Base-by-base conservation (phyloP, 2,797 vertebrate species). In the Tapirus indicus region DNA sequence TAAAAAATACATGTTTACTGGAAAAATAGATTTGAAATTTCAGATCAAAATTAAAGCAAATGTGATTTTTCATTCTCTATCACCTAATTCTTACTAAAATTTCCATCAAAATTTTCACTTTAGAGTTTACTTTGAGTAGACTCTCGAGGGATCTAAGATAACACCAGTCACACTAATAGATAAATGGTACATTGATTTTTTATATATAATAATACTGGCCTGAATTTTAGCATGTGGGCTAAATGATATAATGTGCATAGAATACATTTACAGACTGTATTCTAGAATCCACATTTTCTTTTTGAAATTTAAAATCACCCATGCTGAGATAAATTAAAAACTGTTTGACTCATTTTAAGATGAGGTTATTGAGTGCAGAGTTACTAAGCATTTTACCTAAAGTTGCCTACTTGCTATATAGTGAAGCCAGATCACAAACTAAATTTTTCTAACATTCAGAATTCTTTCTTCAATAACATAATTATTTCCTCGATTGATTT, bases 391-490 rank as follows among this genome's bases (percentile, higher is more conserved):
- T 58, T 88, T 94, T 92, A n/a, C 21, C 49, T 52, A 71, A 87
- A 79, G 35, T 47, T 83, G 25, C 10, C 12, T 35, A 20, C 27
- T 64, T 60, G 44, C 58, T 41, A 17, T 49, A 80, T 4, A 49
- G 4, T 62, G 80, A 95, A 87, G 5, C 29, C 29, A 83, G 29
- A 16, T 60, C 27, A 80, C 74, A 93, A 92, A 87, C 27, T 35
- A 80, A 64, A 44, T 64, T 94, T 87, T 86, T 72, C 58, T 87
- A 68, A 35, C 4, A 44, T 5, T 80, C 13, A n/a, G 9, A 83
- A 60, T 83, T 64, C 16, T 92, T 95, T 96, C 64, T 87, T 92
- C 29, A 29, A 32, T 21, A 92, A 32, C 17, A 29, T 74, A 74
- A 78, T 85, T 78, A 85, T 74, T 84, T 32, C 27, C 13, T 90